Evolutionary conservation across 2,888 invertebrate species (phyloP), one percentile per base, ranked within the genome.

Genomic region (Chaitophorus viminalis): DNA sequence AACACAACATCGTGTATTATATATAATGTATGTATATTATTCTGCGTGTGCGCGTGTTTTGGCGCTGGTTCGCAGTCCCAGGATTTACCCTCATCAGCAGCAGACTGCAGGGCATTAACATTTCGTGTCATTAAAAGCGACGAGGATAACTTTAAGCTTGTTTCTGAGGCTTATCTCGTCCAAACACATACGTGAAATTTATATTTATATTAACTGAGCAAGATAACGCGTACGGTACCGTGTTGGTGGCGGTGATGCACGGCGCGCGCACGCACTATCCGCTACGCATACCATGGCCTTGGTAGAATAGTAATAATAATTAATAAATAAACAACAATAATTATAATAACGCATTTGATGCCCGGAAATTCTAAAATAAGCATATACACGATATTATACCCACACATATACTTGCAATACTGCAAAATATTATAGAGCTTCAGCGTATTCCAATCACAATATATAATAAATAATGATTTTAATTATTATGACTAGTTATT

Each of bases 131-230:
- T 87, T 87, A 79, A 87, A 79, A 79, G 79, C 72, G 79, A 79
- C 79, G 87, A 87, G 87, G 79, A 87, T 87, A 87, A 87, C 79
- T 87, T 87, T 87, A 79, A 79, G 72, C 87, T 79, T 81, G 87
- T 87, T 87, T 74, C 79, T 39, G 39, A 74, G 54, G 87, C 87
- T 87, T 87, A 87, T 87, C 87, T 87, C 87, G 78, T 79, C 87
- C 78, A 21, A 78, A 72, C 86, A 86, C 77, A 79, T 74, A 36
- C 79, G 70, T 78, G 70, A 72, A 70, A 79, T 72, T 9, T 31
- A 52, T 84, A 68, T 68, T 17, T 36, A 36, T n/a, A 39, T 77
- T 4, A 79, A 81, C 68, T n/a, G 65, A 18, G 60, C 60, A 11
- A 46, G 46, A 46, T 46, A 46, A 39, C 39, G 76, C 21, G 46